Percentiles rank a stretch among this genome's conserved stretches.
Conservation (phyloP, 2,888 invertebrate species). For the Drosophila quinaria region DNA sequence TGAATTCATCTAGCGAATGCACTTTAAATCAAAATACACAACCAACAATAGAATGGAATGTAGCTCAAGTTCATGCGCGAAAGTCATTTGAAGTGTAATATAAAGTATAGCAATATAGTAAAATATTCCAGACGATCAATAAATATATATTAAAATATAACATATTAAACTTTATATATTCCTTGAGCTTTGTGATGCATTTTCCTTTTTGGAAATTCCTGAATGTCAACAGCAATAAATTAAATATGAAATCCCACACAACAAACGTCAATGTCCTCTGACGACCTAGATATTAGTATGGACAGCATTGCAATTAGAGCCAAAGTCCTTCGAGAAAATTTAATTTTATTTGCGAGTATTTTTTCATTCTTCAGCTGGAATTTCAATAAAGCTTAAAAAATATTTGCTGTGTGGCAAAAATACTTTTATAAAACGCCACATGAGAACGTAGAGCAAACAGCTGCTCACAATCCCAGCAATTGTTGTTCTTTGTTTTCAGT, state of each 20-base stretch:
- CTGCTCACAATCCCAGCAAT: conserved; percentile 5
- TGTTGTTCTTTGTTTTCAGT: conserved; percentile 11
- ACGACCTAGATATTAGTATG: conserved; percentile 1
- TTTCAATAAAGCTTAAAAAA: conserved; percentile 44
- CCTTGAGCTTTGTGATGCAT: not conserved
- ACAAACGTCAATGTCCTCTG: not conserved
- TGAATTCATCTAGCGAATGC: conserved; percentile 26
- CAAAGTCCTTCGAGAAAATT: not conserved
- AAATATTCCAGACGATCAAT: not conserved
- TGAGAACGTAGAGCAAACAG: conserved; percentile 9
- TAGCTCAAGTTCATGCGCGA: not conserved
- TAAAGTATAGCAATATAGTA: not conserved
- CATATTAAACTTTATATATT: not conserved
- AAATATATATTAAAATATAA: not conserved
- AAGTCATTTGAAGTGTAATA: not conserved
- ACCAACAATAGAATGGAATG: not conserved
- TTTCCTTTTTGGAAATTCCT: not conserved
- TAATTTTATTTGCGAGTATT: conserved; percentile 20
- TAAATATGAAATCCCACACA: conserved; percentile 1
- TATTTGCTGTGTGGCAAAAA: conserved; percentile 9
- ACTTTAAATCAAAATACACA: not conserved
- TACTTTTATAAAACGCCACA: conserved; percentile 17
- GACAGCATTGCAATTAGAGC: conserved; percentile 23
- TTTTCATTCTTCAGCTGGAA: conserved; percentile 38
- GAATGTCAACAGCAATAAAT: not conserved